Base-by-base conservation (phyloP, 2,113 vertebrate species). In the Prionailurus viverrinus region DNA sequence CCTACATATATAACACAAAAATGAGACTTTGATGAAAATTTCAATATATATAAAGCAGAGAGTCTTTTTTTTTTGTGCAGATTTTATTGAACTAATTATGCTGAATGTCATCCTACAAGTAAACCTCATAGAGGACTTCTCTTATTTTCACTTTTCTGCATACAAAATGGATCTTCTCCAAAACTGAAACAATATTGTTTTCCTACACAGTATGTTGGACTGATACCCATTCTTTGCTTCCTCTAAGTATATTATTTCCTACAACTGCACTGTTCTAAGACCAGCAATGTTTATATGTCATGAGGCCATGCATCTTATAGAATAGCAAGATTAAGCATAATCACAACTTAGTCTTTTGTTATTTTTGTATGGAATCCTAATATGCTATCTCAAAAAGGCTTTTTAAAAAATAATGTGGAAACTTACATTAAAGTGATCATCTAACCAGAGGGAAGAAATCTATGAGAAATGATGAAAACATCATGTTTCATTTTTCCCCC, bases 381-480 rank as follows among this genome's bases (percentile, higher is more conserved):
- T 27, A 41, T 90, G 7, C 1, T 66, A 74, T 68, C 36, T 80
- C 45, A 91, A 36, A 68, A 93, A 71, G 16, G 0, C 7, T 55
- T 86, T 95, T 89, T 74, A 23, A 51, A 61, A 94, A 68, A 51
- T 73, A 76, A 91, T 66, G 25, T 36, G 45, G 19, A 66, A 58
- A 31, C 29, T 89, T 90, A 41, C 13, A 36, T 18, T 39, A 58
- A 94, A 95, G 19, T 96, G 74, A 90, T 96, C 68, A 69, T 68
- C 71, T 94, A 86, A 92, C 29, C 13, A 78, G 73, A 74, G n/a
- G 13, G 11, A 96, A 83, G 82, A 94, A 95, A 97, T 97, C 94
- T 95, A 53, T 93, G 63, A 93, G 63, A 58, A 94, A 90, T 71
- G 16, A 84, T 89, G 69, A 95, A 97, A 95, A 94, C 39, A 97